Conservation (phyloP, 1,140 invertebrate genomes). For the Apocrypta bakeri region DNA sequence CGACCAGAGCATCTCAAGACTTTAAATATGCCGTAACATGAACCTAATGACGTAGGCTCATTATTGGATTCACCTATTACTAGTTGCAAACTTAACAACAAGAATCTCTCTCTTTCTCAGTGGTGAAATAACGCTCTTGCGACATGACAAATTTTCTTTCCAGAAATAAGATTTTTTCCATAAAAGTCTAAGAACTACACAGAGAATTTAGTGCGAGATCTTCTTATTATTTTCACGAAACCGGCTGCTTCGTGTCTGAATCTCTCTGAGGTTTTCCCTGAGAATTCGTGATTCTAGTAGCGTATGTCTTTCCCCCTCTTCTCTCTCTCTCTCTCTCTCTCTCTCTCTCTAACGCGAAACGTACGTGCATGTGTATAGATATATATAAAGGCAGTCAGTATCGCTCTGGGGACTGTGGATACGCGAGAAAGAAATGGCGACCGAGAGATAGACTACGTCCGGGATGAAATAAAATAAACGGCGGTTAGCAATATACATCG, state of each 20-base stretch:
- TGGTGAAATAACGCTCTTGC: background rate
- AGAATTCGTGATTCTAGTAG: conserved; percentile 40
- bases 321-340: conserved; percentile 17
- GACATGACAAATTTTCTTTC: background rate
- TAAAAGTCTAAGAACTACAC: conserved; percentile 14
- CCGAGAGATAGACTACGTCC: background rate
- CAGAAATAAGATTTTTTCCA: background rate
- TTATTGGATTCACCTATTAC: conserved; percentile 32
- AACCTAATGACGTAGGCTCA: conserved; percentile 25
- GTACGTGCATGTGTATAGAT: background rate
- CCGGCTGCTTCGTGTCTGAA: conserved; percentile 35
- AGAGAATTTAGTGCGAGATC: conserved; percentile 41
- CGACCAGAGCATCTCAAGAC: conserved; percentile 22
- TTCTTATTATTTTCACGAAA: conserved; percentile 43
- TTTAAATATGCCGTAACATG: background rate
- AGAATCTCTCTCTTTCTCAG: background rate
- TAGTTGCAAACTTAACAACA: background rate
- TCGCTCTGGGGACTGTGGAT: conserved; percentile 36
- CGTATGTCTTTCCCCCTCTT: background rate
- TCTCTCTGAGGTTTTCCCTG: conserved; percentile 38
- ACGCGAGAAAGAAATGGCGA: conserved; percentile 1
- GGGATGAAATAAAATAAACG: conserved; percentile 31
- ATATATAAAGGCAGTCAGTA: background rate
- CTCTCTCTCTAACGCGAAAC: conserved; percentile 28
- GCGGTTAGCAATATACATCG: background rate